phyloP scores from a whole-genome alignment of 2,113 vertebrate species.

The Hypanus sabinus region DNA sequence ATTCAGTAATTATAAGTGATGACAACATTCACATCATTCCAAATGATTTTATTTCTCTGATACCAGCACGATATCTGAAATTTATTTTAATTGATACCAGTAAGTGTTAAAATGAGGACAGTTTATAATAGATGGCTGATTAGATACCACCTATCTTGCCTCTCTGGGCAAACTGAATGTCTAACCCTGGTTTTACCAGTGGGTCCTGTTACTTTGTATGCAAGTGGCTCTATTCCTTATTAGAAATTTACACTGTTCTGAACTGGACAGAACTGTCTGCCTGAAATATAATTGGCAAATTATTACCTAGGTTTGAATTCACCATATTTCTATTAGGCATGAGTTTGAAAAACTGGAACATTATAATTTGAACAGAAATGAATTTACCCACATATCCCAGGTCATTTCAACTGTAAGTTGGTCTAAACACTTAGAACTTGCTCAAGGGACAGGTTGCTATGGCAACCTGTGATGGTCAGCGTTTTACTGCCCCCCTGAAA shows the following conservation, averaged over 20 bases:
- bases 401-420: conserved; percentile 32
- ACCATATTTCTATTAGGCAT: too few relatives aligned
- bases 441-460: conserved; percentile 45
- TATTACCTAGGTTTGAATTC: neutral
- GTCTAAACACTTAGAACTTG: conserved; percentile 34
- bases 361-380: neutral
- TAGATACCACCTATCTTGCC: too few relatives aligned
- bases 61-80: too few relatives aligned
- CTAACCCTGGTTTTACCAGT: neutral
- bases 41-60: too few relatives aligned
- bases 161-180: too few relatives aligned
- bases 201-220: neutral
- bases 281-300: too few relatives aligned
- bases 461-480: conserved; percentile 55
- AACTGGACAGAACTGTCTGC: neutral
- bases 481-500: conserved; percentile 50
- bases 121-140: too few relatives aligned
- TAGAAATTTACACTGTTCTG: neutral
- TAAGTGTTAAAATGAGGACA: too few relatives aligned
- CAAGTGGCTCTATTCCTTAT: neutral
- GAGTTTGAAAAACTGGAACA: neutral
- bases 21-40: neutral
- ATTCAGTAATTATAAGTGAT: neutral
- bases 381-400: neutral
- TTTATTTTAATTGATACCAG: too few relatives aligned